Conservation (phyloP, 1,140 invertebrate genomes). For the Sitobion miscanthi region DNA sequence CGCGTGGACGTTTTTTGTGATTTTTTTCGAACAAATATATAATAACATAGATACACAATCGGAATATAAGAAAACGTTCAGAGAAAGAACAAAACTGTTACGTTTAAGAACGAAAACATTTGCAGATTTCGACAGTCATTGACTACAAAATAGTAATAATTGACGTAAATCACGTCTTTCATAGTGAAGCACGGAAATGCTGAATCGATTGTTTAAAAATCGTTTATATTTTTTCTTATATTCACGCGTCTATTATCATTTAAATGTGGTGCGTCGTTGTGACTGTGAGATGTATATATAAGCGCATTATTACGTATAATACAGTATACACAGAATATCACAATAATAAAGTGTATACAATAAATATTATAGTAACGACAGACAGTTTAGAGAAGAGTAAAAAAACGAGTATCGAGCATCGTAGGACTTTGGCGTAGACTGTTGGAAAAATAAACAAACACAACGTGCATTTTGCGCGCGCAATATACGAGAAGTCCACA, state of each 20-base stretch:
- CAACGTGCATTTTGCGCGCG: neutral
- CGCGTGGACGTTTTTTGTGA: neutral
- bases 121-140: neutral
- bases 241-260: neutral
- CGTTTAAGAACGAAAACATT: neutral
- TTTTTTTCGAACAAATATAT: neutral
- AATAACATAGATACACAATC: neutral
- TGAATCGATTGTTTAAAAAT: conserved; percentile 5
- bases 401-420: neutral
- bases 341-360: neutral
- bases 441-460: neutral
- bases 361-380: neutral
- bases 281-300: neutral
- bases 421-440: neutral
- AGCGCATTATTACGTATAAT: neutral
- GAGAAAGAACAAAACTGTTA: neutral
- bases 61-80: conserved; percentile 1
- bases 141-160: neutral
- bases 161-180: conserved; percentile 1
- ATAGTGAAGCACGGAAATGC: neutral
- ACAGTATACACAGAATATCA: neutral
- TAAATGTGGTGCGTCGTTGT: neutral
- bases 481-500: neutral
- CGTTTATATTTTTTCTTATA: neutral
- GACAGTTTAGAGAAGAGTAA: neutral